Evolutionary conservation across 2,888 invertebrate species (phyloP).

Genomic region (Ormyrus rosae): DNA sequence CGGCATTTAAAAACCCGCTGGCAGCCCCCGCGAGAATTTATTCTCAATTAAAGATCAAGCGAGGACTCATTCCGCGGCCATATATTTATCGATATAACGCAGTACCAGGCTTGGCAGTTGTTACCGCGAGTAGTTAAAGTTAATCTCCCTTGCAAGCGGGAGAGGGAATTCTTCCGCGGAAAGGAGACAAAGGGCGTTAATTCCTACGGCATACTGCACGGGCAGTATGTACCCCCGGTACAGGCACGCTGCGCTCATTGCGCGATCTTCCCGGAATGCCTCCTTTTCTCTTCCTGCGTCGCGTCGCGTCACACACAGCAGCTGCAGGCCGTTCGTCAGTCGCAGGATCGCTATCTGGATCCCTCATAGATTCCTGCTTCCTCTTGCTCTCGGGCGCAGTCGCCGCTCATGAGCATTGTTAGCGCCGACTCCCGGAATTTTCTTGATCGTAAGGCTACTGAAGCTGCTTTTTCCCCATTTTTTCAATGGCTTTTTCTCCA

Average conservation of each 20-base stretch:
- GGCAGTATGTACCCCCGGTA: not conserved
- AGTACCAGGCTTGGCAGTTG: not conserved
- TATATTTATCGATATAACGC: constrained; percentile 51
- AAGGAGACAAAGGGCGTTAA: constrained; percentile 57
- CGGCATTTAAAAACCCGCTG: constrained; percentile 32
- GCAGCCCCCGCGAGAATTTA: constrained; percentile 43
- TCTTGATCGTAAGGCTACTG: not conserved
- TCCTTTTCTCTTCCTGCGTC: constrained; percentile 11
- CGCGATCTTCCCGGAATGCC: constrained; percentile 50
- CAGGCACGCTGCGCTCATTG: too few relatives aligned
- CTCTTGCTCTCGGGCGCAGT: not conserved
- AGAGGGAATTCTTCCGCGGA: constrained; percentile 27
- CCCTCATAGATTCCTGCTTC: constrained; percentile 38
- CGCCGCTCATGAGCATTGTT: constrained; percentile 6
- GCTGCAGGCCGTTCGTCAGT: constrained; percentile 17
- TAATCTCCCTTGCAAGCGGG: constrained; percentile 28
- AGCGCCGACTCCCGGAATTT: constrained; percentile 3
- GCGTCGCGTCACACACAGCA: too few relatives aligned
- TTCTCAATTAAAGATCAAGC: constrained; percentile 53
- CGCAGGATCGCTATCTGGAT: constrained; percentile 31
- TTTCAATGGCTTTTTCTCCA: not conserved
- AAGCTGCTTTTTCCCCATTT: too few relatives aligned
- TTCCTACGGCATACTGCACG: constrained; percentile 39
- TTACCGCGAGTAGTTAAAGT: constrained; percentile 23
- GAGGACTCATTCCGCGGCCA: not conserved